Evolutionary conservation across 1,140 invertebrate species (phyloP), one percentile per base, ranked within the genome.

Genomic region (Drosophila teissieri): DNA sequence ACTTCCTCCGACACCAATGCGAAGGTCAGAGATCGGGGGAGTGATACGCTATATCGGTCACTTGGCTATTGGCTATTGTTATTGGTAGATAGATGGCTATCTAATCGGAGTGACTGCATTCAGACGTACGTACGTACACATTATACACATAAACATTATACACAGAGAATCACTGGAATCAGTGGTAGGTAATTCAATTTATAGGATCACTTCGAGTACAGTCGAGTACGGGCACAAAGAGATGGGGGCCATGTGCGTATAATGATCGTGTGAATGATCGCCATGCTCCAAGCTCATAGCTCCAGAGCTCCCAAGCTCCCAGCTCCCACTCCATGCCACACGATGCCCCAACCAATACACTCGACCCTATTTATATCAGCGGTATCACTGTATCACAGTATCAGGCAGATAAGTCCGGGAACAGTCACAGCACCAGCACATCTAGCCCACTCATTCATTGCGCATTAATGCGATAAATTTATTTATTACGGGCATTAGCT

Each of bases 381-480:
- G 12, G 36, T 48, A 70, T 70, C 65, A 57, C 44, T 12, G 36
- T 48, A 70, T 69, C 65, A 57, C 44, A 15, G 36, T 48, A 70
- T 70, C 65, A 57, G 42, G 12, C 36, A 70, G 68, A 70, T 70
- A 76, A 49, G 40, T 68, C 62, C 40, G 52, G 36, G 17, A 37
- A 58, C 40, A 40, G 10, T 34, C 19, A 5, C 42, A 11, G 12
- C 39, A 48, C 2, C 42, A 11, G 12, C 39, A 48, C 40, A 54
- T 31, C 37, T 42, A 36, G 45, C 51, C 37, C 55, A 80, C 58
- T 60, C 54, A 75, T 83, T 85, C 75, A 68, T 70, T 77, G 48
- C 63, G 82, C 73, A 86, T 85, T 78, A 74, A 68, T 77, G 74
- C 74, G 78, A 85, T 86, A 74, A 81, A 81, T 85, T 51, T 67